Percentiles rank a stretch among this genome's conserved stretches.
Conservation (phyloP, 1,140 invertebrate genomes). For the Aphis craccivora region DNA sequence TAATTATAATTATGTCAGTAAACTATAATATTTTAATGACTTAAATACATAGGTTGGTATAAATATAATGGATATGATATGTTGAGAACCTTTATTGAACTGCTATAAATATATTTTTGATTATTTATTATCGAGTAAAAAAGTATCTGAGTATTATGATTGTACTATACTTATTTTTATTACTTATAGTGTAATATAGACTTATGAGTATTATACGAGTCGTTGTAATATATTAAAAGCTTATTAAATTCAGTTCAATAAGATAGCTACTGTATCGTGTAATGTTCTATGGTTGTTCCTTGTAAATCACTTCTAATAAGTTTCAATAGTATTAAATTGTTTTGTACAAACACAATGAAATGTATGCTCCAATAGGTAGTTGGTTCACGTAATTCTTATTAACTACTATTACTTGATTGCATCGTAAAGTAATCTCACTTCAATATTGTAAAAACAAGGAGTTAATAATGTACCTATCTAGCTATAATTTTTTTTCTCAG, state of each 20-base stretch:
- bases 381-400: background rate
- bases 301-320: constrained; percentile 22
- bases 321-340: background rate
- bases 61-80: background rate
- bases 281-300: background rate
- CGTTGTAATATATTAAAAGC: background rate
- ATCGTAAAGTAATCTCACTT: background rate
- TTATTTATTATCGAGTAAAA: background rate
- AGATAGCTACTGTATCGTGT: background rate
- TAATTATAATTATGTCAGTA: no score
- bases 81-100: background rate
- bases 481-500: background rate
- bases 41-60: background rate
- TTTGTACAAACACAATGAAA: background rate
- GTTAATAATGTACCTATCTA: background rate
- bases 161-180: background rate
- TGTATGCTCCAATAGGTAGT: background rate
- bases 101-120: background rate
- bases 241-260: background rate
- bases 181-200: background rate
- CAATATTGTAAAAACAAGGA: background rate
- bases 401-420: background rate
- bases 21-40: background rate
- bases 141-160: background rate
- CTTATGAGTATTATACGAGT: background rate